phyloP scores from a whole-genome alignment of 1,140 invertebrate genomes.

The Monochamus saltuarius region DNA sequence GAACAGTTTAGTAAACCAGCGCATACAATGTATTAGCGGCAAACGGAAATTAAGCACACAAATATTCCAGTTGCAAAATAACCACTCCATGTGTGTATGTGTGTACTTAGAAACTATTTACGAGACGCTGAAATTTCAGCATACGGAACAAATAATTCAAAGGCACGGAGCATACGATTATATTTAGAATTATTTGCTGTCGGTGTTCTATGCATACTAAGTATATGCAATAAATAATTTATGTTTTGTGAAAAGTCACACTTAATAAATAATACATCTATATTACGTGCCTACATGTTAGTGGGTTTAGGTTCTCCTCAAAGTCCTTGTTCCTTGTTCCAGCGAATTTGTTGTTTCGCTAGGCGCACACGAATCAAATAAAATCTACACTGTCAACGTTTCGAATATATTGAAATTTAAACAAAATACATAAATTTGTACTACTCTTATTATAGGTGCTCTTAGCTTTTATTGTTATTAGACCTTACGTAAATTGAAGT shows the following conservation, averaged over 20 bases:
- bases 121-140: constrained; percentile 34
- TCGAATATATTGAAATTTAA: too few species aligned
- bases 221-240: constrained; percentile 26
- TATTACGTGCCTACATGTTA: constrained; percentile 8
- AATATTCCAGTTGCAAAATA: constrained; percentile 39
- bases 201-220: constrained; percentile 33
- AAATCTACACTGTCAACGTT: too few species aligned
- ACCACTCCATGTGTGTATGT: constrained; percentile 25
- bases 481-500: too few species aligned
- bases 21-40: constrained; percentile 33
- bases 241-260: constrained; percentile 19
- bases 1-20: constrained; percentile 36
- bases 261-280: constrained; percentile 23
- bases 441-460: too few species aligned
- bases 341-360: too few species aligned
- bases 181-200: constrained; percentile 35
- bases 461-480: too few species aligned
- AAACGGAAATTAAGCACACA: constrained; percentile 43
- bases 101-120: constrained; percentile 36
- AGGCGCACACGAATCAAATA: too few species aligned
- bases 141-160: constrained; percentile 38
- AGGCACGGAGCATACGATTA: constrained; percentile 28
- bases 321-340: too few species aligned
- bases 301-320: too few species aligned
- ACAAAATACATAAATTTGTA: too few species aligned